Conservation (phyloP, 2,888 invertebrate species). For the Drosophila atripex region DNA sequence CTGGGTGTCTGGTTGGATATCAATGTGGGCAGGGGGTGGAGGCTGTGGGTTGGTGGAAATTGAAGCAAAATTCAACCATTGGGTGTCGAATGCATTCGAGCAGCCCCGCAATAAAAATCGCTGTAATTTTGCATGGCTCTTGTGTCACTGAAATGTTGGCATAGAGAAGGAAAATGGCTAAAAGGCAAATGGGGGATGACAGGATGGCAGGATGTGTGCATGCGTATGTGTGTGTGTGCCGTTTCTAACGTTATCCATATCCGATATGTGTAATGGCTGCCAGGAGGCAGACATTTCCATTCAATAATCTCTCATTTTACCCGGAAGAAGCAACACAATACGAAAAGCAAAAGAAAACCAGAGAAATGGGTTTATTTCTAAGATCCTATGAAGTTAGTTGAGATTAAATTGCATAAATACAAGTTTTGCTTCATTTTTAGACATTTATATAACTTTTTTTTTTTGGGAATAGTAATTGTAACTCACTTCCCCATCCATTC, state of each 20-base stretch:
- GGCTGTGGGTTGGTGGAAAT: not conserved
- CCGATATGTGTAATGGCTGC: constrained; percentile 43
- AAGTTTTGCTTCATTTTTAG: not conserved
- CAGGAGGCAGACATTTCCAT: constrained; percentile 42
- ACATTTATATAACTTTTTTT: too few species aligned
- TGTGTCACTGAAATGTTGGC: constrained; percentile 29
- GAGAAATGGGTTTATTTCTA: not conserved
- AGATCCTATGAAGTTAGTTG: too few species aligned
- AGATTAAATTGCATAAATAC: not conserved
- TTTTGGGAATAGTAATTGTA: not conserved
- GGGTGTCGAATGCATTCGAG: constrained; percentile 57
- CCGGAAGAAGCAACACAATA: not conserved
- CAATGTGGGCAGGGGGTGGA: not conserved
- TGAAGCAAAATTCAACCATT: constrained; percentile 8
- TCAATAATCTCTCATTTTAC: constrained; percentile 39
- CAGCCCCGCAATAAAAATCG: constrained; percentile 72
- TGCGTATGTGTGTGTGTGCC: constrained; percentile 8
- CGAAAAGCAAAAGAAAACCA: not conserved
- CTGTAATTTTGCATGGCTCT: constrained; percentile 66
- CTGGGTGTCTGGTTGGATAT: not conserved
- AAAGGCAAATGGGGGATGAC: not conserved
- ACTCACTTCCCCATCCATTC: not conserved
- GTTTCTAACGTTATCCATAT: constrained; percentile 38
- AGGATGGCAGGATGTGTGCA: constrained; percentile 2
- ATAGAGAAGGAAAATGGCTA: constrained; percentile 13